phyloP scores from a whole-genome alignment of 2,888 invertebrate species.

The Carterocephalus palaemon region DNA sequence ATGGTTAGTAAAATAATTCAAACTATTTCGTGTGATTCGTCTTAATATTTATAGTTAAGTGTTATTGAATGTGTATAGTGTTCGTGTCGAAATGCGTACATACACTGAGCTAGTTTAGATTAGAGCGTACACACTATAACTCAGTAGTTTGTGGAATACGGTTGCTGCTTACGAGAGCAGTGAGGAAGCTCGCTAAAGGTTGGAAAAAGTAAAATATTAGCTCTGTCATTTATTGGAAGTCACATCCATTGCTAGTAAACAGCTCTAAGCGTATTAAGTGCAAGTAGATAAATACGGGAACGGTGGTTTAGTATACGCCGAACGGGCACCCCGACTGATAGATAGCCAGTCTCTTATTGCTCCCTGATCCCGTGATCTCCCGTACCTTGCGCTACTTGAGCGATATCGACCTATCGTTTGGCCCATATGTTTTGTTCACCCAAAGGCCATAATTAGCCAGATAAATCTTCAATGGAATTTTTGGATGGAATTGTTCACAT shows the following conservation, averaged over 20 bases:
- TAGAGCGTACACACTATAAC: slow-evolving; percentile 54
- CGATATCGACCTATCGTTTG: slow-evolving; percentile 16
- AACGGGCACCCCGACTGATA: slow-evolving; percentile 29
- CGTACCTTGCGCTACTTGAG: slow-evolving; percentile 21
- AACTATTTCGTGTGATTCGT: slow-evolving; percentile 71
- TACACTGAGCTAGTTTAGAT: slow-evolving; percentile 64
- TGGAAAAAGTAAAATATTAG: slow-evolving; percentile 51
- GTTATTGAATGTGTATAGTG: slow-evolving; percentile 74
- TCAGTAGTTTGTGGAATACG: slow-evolving; percentile 41
- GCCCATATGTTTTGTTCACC: slow-evolving; percentile 16
- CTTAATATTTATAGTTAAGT: slow-evolving; percentile 72
- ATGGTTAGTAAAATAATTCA: slow-evolving; percentile 68
- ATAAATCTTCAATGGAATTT: slow-evolving; percentile 60
- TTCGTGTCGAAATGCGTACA: slow-evolving; percentile 53
- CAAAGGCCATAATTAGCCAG: slow-evolving; percentile 19
- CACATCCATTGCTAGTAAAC: slow-evolving; percentile 30
- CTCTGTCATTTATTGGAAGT: slow-evolving; percentile 32
- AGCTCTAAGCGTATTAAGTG: slow-evolving; percentile 35
- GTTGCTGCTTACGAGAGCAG: slow-evolving; percentile 39
- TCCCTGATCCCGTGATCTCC: slow-evolving; percentile 29
- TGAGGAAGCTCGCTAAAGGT: slow-evolving; percentile 69
- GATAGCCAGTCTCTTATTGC: slow-evolving; percentile 31
- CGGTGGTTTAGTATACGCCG: slow-evolving; percentile 30
- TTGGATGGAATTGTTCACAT: slow-evolving; percentile 64
- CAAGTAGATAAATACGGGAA: slow-evolving; percentile 29